Base-by-base conservation (phyloP, 2,113 vertebrate species). In the Misgurnus anguillicaudatus region DNA sequence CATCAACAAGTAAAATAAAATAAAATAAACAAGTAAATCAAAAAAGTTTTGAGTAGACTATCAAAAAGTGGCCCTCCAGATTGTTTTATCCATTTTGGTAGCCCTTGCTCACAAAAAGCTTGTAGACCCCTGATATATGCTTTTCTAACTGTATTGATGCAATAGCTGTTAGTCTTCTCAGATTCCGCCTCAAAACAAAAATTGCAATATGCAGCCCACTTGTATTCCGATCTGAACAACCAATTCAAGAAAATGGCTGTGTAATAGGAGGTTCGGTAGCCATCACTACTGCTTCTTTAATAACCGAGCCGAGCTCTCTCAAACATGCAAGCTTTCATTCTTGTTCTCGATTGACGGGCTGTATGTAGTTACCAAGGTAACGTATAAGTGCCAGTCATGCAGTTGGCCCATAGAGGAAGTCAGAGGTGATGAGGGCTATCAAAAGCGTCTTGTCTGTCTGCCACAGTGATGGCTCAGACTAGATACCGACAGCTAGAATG, bases 361-460 rank as follows among this genome's bases (percentile, higher is more conserved):
- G 77, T 2, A 58, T 55, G 68, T 72, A 57, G 69, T 72, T 72
- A 38, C 69, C 69, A 57, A 4, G 36, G 69, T 72, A 72, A 57
- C 31, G 6, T 16, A 31, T 31, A 24, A 76, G 47, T 60, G 45
- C 17, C 31, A 71, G 72, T 64, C 45, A 41, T 47, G 55, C 57
- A 31, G 6, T 74, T 61, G 55, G 39, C 16, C 63, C 64, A 55
- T 17, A 75, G 53, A 64, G 73, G 61, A 69, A 71, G 72, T 58
- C 70, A 69, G 39, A 69, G 64, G 69, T 39, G 70, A 79, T 63
- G 48, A 71, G 65, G 19, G 7, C 51, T 64, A 60, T 62, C 65
- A 60, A 24, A 60, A 71, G 65, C 62, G 78, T 16, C 69, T 65
- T 19, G 24, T 51, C 55, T 39, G 41, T 74, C 55, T 60, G 71